phyloP scores from a whole-genome alignment of 2,113 vertebrate species.

The Uropsilus gracilis region DNA sequence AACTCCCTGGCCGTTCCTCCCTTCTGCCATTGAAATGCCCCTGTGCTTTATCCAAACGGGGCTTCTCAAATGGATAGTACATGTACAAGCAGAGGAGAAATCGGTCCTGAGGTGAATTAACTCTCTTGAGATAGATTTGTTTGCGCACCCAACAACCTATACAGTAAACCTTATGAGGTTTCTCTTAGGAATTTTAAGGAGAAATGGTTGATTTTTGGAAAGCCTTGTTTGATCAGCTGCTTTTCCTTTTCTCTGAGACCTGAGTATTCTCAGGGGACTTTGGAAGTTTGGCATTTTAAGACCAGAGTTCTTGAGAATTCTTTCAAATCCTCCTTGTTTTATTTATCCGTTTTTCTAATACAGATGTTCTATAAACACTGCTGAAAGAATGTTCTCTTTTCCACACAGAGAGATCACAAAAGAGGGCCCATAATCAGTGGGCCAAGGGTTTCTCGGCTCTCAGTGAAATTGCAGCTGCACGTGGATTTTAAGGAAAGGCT shows the following conservation, averaged over 20 bases:
- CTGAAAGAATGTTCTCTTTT: not conserved
- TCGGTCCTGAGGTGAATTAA: slow-evolving; percentile 60
- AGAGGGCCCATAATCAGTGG: not conserved
- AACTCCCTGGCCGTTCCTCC: slow-evolving; percentile 31
- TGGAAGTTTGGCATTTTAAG: slow-evolving; percentile 35
- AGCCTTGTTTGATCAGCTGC: slow-evolving; percentile 42
- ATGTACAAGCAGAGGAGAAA: slow-evolving; percentile 61
- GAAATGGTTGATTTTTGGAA: slow-evolving; percentile 22
- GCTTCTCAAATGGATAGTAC: slow-evolving; percentile 45
- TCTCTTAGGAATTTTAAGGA: slow-evolving; percentile 38
- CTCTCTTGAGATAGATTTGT: slow-evolving; percentile 64
- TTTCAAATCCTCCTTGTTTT: not conserved
- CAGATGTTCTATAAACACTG: not conserved
- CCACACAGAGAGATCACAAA: not conserved
- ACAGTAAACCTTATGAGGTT: slow-evolving; percentile 23
- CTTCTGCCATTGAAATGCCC: slow-evolving; percentile 46
- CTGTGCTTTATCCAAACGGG: slow-evolving; percentile 34
- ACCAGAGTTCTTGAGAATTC: slow-evolving; percentile 47
- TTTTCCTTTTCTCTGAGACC: slow-evolving; percentile 59
- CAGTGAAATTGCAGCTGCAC: not conserved
- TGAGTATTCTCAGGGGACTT: slow-evolving; percentile 53
- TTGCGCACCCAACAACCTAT: slow-evolving; percentile 38
- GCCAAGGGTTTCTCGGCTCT: not conserved
- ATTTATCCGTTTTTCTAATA: slow-evolving; percentile 20
- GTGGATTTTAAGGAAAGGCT: not conserved